phyloP scores from a whole-genome alignment of 2,113 vertebrate genomes.

The Leptodactylus fuscus region DNA sequence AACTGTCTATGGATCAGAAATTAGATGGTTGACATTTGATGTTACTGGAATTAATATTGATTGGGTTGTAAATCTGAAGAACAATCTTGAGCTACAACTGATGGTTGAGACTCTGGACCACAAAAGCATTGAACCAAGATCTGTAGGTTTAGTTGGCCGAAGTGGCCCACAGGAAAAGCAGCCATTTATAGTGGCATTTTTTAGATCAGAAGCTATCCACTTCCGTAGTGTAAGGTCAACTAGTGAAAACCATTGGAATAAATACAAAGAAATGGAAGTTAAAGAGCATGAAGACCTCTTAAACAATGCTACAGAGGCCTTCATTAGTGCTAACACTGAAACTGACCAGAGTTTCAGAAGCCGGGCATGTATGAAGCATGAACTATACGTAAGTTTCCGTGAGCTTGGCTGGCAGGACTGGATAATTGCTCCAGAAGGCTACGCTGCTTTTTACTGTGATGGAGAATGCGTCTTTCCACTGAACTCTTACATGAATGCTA shows the following conservation, averaged over 20 bases:
- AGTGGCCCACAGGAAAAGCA: slow-evolving; percentile 49
- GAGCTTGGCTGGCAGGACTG: slow-evolving; percentile 60
- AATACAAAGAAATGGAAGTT: slow-evolving; percentile 1
- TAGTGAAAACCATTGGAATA: slow-evolving; percentile 6
- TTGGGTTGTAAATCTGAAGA: slow-evolving; percentile 26
- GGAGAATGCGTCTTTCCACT: slow-evolving; percentile 58
- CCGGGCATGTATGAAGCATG: slow-evolving; percentile 53
- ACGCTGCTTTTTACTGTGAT: slow-evolving; percentile 57
- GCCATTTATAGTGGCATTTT: slow-evolving; percentile 56
- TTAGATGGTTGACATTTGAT: slow-evolving; percentile 50
- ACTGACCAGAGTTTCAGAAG: neutral
- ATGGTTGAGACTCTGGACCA: slow-evolving; percentile 17
- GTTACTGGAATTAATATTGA: slow-evolving; percentile 29
- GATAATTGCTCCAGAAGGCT: slow-evolving; percentile 60
- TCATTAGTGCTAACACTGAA: neutral
- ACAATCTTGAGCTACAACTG: slow-evolving; percentile 41
- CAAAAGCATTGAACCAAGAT: slow-evolving; percentile 36
- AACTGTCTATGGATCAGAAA: neutral
- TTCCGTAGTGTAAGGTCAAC: slow-evolving; percentile 41
- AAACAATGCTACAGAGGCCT: slow-evolving; percentile 23
- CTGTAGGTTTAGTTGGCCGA: slow-evolving; percentile 29
- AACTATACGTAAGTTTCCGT: slow-evolving; percentile 56
- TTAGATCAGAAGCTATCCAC: slow-evolving; percentile 37
- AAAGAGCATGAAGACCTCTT: slow-evolving; percentile 33
- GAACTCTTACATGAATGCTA: slow-evolving; percentile 59